phyloP scores from a whole-genome alignment of 2,888 invertebrate species.

The Hyppa rectilinea region DNA sequence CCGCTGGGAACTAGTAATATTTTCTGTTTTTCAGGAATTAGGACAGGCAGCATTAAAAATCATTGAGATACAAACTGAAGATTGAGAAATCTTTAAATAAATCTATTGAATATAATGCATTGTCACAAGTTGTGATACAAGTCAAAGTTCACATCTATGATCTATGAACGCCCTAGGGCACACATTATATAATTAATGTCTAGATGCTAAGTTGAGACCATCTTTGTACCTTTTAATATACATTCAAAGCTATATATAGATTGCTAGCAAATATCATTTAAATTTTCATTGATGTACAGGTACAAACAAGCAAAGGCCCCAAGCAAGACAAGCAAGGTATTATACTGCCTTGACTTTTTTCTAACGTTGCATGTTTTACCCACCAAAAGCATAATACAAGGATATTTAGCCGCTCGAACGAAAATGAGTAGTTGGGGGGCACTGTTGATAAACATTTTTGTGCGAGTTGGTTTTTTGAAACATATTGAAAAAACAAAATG shows the following conservation, averaged over 20 bases:
- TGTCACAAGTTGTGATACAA: conserved; percentile 23
- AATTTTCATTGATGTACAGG: background rate
- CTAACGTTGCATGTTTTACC: background rate
- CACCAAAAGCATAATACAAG: background rate
- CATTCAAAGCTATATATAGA: background rate
- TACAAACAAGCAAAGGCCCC: background rate
- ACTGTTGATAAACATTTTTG: background rate
- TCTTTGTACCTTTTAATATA: conserved; percentile 26
- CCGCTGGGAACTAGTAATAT: background rate
- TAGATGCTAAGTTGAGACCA: conserved; percentile 20
- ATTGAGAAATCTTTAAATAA: conserved; percentile 3
- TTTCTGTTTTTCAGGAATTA: background rate
- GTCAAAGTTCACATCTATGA: conserved; percentile 32
- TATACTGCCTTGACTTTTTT: background rate
- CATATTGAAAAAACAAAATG: background rate
- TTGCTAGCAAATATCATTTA: background rate
- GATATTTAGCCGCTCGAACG: background rate
- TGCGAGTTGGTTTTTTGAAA: background rate
- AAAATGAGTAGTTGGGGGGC: too few relatives aligned
- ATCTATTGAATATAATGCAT: conserved; percentile 20
- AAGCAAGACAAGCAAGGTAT: too few relatives aligned
- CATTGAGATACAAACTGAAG: background rate
- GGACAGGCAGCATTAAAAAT: background rate
- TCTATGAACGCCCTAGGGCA: conserved; percentile 27
- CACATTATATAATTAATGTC: conserved; percentile 42